Base-by-base conservation (phyloP, 2,888 invertebrate genomes). In the Dynastes maya region DNA sequence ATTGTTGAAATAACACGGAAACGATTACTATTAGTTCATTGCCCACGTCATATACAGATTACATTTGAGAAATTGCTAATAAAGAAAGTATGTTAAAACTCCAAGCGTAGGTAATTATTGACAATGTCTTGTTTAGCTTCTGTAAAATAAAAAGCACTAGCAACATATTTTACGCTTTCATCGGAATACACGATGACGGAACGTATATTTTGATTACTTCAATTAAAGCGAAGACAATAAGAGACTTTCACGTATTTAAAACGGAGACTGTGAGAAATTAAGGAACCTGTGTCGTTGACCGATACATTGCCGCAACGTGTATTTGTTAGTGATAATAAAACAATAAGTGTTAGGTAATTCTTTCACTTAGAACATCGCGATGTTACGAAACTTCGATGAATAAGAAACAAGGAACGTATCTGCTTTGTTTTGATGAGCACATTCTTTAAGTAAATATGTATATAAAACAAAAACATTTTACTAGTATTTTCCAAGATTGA, bases 141-240 rank as follows among this genome's bases (percentile, higher is more conserved):
- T 45, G 27, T 51, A 40, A 61, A 72, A 72, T 61, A 22, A 22
- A 22, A 22, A 16, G 37, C 58, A 58, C 58, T n/a, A 16, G 16
- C 67, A 49, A 11, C 27, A 72, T 72, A 72, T 61, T 72, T 72
- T 72, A 72, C 58, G 72, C 72, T 72, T 72, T 72, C 72, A n/a
- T 11, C n/a, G 4, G 16, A 53, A 53, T 53, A 53, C 53, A 16
- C 53, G 16, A 53, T 13, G 45, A n/a, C 55, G 32, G 53, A 61
- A 72, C 45, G 67, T 61, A 72, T 58, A 72, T 58, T 32, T 37
- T 8, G 58, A 45, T 61, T 72, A 40, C 27, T 40, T 40, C 72
- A 72, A 72, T 72, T 72, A 71, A 70, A 55, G 37, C 40, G 58
- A 45, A 61, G 61, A 72, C 72, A 72, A 72, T 72, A 72, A 72